phyloP scores from a whole-genome alignment of 2,113 vertebrate species.

The Manacus vitellinus region DNA sequence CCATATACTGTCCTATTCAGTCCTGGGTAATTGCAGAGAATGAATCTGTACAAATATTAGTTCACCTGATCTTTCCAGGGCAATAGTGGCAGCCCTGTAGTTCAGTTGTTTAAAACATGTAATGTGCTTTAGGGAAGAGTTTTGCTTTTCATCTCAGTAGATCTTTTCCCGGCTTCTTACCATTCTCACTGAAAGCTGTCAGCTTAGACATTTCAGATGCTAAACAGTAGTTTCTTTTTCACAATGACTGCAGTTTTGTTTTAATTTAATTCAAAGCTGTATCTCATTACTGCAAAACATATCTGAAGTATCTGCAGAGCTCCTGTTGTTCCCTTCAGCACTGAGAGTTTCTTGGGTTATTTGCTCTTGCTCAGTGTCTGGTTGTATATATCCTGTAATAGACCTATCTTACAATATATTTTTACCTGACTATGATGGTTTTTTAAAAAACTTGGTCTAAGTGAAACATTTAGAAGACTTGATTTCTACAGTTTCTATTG shows the following conservation, averaged over 20 bases:
- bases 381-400: background rate
- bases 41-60: slow-evolving; percentile 25
- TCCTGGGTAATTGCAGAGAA: background rate
- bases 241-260: background rate
- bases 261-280: background rate
- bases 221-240: background rate
- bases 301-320: background rate
- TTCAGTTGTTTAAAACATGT: background rate
- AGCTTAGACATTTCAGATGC: background rate
- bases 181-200: background rate
- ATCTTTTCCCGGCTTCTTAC: background rate
- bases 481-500: background rate
- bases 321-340: background rate
- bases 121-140: background rate
- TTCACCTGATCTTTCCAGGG: background rate
- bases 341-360: background rate
- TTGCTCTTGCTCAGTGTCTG: background rate
- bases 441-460: background rate
- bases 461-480: background rate
- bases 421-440: background rate
- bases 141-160: background rate
- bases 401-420: background rate
- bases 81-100: background rate
- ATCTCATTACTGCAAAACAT: background rate
- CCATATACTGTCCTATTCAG: background rate